Conservation (phyloP, 2,888 invertebrate species). For the Seira ritae region DNA sequence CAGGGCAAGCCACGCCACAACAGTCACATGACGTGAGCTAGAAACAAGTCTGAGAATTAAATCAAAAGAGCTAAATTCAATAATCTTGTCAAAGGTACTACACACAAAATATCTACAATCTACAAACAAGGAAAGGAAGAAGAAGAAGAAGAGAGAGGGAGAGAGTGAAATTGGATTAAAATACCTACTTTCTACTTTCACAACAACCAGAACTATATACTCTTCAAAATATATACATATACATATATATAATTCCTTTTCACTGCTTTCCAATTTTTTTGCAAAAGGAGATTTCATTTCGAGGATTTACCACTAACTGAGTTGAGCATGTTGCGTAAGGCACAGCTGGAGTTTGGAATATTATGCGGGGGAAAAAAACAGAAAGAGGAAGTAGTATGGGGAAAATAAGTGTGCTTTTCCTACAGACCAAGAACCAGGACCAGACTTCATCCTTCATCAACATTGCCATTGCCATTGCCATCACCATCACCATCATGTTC, state of each 20-base stretch:
- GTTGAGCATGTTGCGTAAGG: constrained; percentile 3
- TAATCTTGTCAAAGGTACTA: constrained; percentile 40
- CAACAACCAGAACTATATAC: no score
- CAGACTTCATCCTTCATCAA: no score
- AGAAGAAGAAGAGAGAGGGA: background rate
- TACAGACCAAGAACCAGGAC: no score
- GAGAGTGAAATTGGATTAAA: background rate
- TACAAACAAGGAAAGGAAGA: constrained; percentile 12
- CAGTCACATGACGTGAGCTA: no score
- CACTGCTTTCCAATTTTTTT: background rate
- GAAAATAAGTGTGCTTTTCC: no score
- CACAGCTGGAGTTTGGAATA: constrained; percentile 6
- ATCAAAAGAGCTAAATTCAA: constrained; percentile 41
- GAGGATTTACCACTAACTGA: background rate
- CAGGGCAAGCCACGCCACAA: no score
- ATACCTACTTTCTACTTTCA: background rate
- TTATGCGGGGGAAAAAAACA: background rate
- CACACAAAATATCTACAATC: constrained; percentile 5
- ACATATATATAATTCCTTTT: background rate
- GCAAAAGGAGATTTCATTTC: constrained; percentile 11
- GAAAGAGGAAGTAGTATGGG: no score
- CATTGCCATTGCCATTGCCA: no score
- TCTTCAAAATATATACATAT: background rate
- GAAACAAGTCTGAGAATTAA: constrained; percentile 24
- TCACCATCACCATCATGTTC: no score